These are phyloP conservation scores for Agrotis exclamationis DNA, from an alignment of 2,888 invertebrate species.

Conservation along the genomic window DNA sequence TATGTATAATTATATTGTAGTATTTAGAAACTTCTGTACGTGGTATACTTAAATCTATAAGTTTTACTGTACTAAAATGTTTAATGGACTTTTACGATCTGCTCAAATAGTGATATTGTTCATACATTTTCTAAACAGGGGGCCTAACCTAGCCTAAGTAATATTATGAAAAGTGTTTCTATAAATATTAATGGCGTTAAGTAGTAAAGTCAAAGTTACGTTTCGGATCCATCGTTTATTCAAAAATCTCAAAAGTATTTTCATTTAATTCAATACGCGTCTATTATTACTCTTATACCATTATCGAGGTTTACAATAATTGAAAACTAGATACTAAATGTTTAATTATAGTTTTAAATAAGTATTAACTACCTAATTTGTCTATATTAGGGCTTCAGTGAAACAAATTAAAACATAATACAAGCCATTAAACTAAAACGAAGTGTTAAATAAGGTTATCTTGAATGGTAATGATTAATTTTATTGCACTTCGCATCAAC, in stretches of 20 bases:
- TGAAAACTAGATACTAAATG: neutral
- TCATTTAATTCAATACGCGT: no score
- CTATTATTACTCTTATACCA: no score
- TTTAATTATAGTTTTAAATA: neutral
- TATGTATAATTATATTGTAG: conserved; percentile 18
- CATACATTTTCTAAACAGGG: neutral
- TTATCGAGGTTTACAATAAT: neutral
- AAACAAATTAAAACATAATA: conserved; percentile 8
- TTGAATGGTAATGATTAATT: conserved; percentile 13
- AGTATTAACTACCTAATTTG: neutral
- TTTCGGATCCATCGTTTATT: no score
- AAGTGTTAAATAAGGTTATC: neutral
- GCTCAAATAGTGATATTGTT: neutral
- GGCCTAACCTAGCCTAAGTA: no score
- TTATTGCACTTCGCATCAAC: conserved; percentile 6
- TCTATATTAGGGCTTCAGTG: conserved; percentile 4
- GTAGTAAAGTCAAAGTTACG: no score
- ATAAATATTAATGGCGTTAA: no score
- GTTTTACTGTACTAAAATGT: neutral
- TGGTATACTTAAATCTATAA: neutral
- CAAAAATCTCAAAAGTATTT: no score
- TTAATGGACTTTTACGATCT: conserved; percentile 2
- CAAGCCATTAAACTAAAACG: conserved; percentile 7
- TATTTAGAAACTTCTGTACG: conserved; percentile 20
- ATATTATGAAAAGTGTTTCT: no score